Evolutionary conservation across 2,113 vertebrate genomes (phyloP), one percentile per base, ranked within the genome.

Genomic region (Megaleporinus macrocephalus): DNA sequence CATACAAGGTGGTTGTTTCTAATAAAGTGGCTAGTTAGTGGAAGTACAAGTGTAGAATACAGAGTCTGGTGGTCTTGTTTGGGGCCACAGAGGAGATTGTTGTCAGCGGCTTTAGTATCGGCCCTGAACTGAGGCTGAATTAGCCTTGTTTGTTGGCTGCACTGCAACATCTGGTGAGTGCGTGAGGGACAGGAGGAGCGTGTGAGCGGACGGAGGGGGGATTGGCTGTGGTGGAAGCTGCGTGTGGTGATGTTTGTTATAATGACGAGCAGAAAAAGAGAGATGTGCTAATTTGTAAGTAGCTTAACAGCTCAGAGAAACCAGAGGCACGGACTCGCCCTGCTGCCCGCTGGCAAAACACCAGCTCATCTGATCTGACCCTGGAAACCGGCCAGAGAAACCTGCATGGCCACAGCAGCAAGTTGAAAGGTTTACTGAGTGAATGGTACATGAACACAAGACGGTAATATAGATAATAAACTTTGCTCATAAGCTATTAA

Each of bases 271-370:
- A 53, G 62, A 68, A 74, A 75, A 66, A 26, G 59, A 74, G 30
- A 75, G 36, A 63, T 57, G n/a, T 68, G 72, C 72, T 81, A 81
- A 81, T 81, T 81, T 74, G 18, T 81, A 81, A 81, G 80, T 59
- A 75, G 72, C 62, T 81, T 81, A 81, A 51, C 16, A 57, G 72
- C 5, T 30, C 61, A 44, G 49, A 75, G 33, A 81, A 63, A 47
- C 72, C 62, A 55, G 53, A 81, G 44, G 75, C 66, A 57, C 63
- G 44, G 72, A 75, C 61, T 72, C 72, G 53, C 61, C 41, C 61
- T 41, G 11, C n/a, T n/a, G 49, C 27, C 22, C n/a, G 55, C 74
- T 75, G 79, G 61, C 72, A 79, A 51, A 73, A 53, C 51, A 53
- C 5, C 73, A 80, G 69, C 78, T 80, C 69, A 80, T 80, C 53